Percentiles rank a stretch among this genome's conserved stretches.
phyloP scores from a whole-genome alignment of 1,140 invertebrate genomes.

The Drosophila quadrilineata region DNA sequence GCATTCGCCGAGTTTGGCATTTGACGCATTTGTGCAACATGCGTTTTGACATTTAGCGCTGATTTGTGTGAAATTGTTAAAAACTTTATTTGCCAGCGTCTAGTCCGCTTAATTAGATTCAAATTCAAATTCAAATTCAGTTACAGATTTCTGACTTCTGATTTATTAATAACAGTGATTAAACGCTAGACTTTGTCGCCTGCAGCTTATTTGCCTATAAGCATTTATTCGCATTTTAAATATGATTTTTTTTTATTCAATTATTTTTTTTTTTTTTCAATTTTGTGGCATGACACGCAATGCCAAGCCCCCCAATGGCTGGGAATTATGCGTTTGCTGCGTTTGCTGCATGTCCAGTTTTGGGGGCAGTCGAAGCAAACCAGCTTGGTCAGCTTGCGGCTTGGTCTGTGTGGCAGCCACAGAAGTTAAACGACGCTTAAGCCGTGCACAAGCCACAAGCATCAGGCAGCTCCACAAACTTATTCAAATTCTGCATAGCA shows the following conservation, averaged over 20 bases:
- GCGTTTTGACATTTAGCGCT: conserved; percentile 78
- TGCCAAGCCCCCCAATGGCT: conserved; percentile 42
- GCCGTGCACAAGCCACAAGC: conserved; percentile 53
- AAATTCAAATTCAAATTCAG: conserved; percentile 41
- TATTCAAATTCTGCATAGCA: conserved; percentile 17
- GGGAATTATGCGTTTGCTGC: not conserved
- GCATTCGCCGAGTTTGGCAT: conserved; percentile 63
- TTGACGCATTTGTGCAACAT: conserved; percentile 79
- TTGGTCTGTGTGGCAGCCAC: conserved; percentile 48
- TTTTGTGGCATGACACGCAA: conserved; percentile 46
- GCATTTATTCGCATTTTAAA: no score
- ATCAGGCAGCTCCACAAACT: not conserved
- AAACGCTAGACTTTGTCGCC: conserved; percentile 45
- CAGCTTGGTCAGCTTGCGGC: conserved; percentile 52
- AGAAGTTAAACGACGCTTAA: conserved; percentile 70
- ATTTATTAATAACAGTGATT: conserved; percentile 69
- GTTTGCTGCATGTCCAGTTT: conserved; percentile 46
- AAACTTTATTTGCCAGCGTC: conserved; percentile 12
- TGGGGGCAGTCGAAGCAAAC: conserved; percentile 47
- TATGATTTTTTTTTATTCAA: conserved; percentile 21
- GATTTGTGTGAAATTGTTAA: conserved; percentile 74
- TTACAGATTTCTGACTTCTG: conserved; percentile 55
- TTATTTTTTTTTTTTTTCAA: not conserved
- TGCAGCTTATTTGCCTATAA: conserved; percentile 63
- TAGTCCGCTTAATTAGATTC: conserved; percentile 33